Evolutionary conservation across 2,797 vertebrate genomes (phyloP).

Genomic region (Sebastiscus tertius): DNA sequence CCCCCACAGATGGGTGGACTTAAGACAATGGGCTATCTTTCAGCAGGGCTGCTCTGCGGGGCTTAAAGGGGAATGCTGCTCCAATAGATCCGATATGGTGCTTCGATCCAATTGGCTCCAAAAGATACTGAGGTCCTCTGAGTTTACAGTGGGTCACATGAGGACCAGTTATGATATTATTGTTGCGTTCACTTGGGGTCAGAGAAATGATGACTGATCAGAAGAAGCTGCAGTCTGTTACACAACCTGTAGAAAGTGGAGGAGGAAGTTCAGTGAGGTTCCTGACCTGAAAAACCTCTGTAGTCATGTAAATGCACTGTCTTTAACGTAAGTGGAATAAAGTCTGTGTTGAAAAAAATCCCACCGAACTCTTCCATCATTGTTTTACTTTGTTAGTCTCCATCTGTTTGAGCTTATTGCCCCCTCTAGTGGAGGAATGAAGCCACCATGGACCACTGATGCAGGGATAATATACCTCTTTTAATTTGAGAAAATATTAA

Average conservation of each 20-base stretch:
- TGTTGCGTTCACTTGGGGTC: constrained; percentile 23
- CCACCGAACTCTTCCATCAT: not conserved
- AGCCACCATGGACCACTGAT: not conserved
- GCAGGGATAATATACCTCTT: too few relatives aligned
- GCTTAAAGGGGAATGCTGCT: constrained; percentile 76
- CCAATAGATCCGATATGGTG: constrained; percentile 36
- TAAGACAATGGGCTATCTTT: constrained; percentile 68
- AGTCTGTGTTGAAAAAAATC: not conserved
- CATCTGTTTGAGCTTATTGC: constrained; percentile 35
- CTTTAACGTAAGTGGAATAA: not conserved
- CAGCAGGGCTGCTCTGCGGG: constrained; percentile 13
- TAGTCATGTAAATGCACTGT: too few relatives aligned
- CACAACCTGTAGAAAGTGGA: not conserved
- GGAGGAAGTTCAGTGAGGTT: not conserved
- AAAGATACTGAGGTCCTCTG: constrained; percentile 13
- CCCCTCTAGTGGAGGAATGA: constrained; percentile 63
- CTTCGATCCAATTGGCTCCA: constrained; percentile 2
- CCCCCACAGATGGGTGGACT: constrained; percentile 83
- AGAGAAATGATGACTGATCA: not conserved
- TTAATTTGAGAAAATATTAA: too few relatives aligned
- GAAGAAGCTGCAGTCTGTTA: not conserved
- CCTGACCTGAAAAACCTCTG: not conserved
- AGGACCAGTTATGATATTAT: constrained; percentile 26
- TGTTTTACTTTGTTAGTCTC: not conserved
- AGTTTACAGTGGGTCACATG: constrained; percentile 53